Conservation (phyloP, 2,797 vertebrate species). For the Diplodus puntazzo region DNA sequence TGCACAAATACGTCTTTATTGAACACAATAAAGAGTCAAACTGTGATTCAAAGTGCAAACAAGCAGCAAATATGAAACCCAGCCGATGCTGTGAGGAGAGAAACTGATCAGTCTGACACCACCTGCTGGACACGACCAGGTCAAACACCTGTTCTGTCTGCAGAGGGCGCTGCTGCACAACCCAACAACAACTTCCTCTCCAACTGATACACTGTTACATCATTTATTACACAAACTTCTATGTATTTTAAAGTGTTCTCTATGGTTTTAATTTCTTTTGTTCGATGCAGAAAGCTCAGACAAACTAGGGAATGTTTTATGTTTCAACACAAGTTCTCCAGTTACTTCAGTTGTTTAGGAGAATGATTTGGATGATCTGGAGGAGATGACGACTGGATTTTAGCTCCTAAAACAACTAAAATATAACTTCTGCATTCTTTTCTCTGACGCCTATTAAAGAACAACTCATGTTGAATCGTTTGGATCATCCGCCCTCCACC, state of each 20-base stretch:
- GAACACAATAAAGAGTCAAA: background rate
- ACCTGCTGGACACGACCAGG: background rate
- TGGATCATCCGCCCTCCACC: slow-evolving; percentile 27
- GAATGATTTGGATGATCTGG: too few species aligned
- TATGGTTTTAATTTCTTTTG: too few species aligned
- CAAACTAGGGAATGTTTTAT: too few species aligned
- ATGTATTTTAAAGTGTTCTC: too few species aligned
- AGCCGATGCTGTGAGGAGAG: background rate
- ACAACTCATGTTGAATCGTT: background rate
- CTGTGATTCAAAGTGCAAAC: background rate
- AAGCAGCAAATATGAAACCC: background rate
- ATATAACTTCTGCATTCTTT: background rate
- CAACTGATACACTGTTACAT: too few species aligned
- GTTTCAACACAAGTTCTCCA: too few species aligned
- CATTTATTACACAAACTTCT: too few species aligned
- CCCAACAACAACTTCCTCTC: background rate
- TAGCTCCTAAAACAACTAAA: too few species aligned
- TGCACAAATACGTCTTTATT: background rate
- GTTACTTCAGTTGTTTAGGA: too few species aligned
- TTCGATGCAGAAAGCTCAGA: too few species aligned
- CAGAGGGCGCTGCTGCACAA: slow-evolving; percentile 22
- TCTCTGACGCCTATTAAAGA: background rate
- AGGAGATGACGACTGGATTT: too few species aligned
- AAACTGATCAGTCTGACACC: background rate
- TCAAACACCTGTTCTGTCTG: background rate